These are phyloP conservation scores for Mythimna loreyi DNA, from an alignment of 2,888 invertebrate genomes.

Conservation along the genomic window DNA sequence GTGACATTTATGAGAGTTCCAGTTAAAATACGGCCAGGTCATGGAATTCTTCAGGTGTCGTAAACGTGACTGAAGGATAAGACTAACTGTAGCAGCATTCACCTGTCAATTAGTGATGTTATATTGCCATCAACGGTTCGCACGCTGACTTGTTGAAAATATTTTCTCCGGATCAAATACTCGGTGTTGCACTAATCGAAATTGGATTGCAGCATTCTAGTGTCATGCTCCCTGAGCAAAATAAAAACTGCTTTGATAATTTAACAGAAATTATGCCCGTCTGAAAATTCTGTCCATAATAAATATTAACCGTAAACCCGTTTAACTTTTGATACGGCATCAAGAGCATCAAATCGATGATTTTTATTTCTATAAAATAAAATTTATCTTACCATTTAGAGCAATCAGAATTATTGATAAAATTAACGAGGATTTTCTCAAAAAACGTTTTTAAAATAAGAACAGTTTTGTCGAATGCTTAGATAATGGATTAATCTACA, in stretches of 20 bases:
- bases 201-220: conserved; percentile 23
- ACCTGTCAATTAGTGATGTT: conserved; percentile 54
- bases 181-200: conserved; percentile 14
- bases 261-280: neutral
- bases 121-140: conserved; percentile 31
- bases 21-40: conserved; percentile 35
- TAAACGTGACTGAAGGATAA: conserved; percentile 40
- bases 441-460: conserved; percentile 9
- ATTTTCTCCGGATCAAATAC: conserved; percentile 37
- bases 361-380: neutral
- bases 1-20: conserved; percentile 25
- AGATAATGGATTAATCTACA: conserved; percentile 14
- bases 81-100: conserved; percentile 35
- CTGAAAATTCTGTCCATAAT: conserved; percentile 9
- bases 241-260: conserved; percentile 9
- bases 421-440: conserved; percentile 2
- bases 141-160: conserved; percentile 19
- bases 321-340: conserved; percentile 32
- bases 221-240: neutral
- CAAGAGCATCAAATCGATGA: conserved; percentile 24
- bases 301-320: conserved; percentile 23
- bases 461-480: conserved; percentile 28
- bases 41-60: conserved; percentile 30
- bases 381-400: neutral
- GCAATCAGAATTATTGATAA: conserved; percentile 1